phyloP scores from a whole-genome alignment of 1,140 invertebrate genomes.

The Bemisia tabaci region DNA sequence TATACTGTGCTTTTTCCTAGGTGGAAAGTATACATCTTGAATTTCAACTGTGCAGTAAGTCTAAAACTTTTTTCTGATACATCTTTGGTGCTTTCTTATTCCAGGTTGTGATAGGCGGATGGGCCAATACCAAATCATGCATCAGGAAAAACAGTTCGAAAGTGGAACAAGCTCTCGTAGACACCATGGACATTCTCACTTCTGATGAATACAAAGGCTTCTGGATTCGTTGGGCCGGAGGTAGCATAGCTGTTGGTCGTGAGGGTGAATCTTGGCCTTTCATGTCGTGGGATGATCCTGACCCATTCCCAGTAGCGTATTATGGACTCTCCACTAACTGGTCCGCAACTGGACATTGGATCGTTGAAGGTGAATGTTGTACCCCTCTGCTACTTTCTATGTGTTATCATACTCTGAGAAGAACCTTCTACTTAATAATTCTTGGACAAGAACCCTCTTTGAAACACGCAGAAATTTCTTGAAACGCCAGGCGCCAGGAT shows the following conservation, averaged over 20 bases:
- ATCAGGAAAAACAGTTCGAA: conserved; percentile 62
- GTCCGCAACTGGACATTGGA: conserved; percentile 68
- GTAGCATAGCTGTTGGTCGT: conserved; percentile 46
- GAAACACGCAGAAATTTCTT: too few species aligned
- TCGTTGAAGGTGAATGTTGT: conserved; percentile 61
- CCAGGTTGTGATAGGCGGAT: conserved; percentile 69
- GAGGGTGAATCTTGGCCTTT: conserved; percentile 55
- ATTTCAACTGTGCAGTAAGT: too few species aligned
- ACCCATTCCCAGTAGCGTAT: conserved; percentile 49
- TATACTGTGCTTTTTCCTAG: too few species aligned
- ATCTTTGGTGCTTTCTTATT: conserved; percentile 16
- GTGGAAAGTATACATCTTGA: too few species aligned
- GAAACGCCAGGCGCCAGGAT: too few species aligned
- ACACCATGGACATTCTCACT: conserved; percentile 52
- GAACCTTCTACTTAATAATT: too few species aligned
- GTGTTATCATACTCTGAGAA: too few species aligned
- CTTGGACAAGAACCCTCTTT: too few species aligned
- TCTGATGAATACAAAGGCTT: conserved; percentile 59
- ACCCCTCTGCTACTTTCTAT: neutral
- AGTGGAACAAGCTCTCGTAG: conserved; percentile 56
- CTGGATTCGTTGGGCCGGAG: conserved; percentile 64
- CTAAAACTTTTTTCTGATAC: too few species aligned
- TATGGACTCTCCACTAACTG: conserved; percentile 72
- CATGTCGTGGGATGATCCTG: conserved; percentile 50
- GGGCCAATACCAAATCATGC: conserved; percentile 68